Percentiles rank a stretch among this genome's conserved stretches.
These are phyloP conservation scores for Aphelocoma californica DNA, from an alignment of 2,797 vertebrate genomes.

Conservation along the genomic window DNA sequence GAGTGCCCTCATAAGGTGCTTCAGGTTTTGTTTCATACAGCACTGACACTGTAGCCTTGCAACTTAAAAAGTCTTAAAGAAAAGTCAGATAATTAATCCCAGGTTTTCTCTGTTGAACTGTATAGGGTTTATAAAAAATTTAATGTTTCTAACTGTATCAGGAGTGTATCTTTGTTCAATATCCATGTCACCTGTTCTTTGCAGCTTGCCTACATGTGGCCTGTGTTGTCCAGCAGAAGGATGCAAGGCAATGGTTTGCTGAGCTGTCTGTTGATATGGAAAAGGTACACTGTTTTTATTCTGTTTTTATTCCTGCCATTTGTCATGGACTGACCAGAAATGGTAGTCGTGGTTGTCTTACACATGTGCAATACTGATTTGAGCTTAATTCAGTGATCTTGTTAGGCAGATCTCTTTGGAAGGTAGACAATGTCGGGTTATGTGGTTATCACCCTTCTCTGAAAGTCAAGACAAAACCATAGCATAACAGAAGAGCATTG, in stretches of 20 bases:
- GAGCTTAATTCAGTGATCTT: background rate
- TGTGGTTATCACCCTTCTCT: background rate
- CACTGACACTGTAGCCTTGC: background rate
- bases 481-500: background rate
- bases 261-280: conserved; percentile 99
- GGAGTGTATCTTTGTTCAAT: background rate
- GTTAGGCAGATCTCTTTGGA: background rate
- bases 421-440: background rate
- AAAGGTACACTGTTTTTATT: conserved; percentile 82
- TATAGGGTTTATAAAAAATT: background rate
- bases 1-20: background rate
- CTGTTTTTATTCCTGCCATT: background rate
- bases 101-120: background rate
- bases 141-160: background rate
- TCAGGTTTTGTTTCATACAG: background rate
- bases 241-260: conserved; percentile 98
- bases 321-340: background rate
- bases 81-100: background rate
- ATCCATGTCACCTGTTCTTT: background rate
- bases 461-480: background rate
- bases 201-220: conserved; percentile 96
- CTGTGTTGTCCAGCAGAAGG: conserved; percentile 98
- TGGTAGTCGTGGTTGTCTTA: background rate
- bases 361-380: background rate
- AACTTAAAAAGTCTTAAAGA: background rate